phyloP scores from a whole-genome alignment of 2,888 invertebrate species.

The Disparrhopalites patrizii region DNA sequence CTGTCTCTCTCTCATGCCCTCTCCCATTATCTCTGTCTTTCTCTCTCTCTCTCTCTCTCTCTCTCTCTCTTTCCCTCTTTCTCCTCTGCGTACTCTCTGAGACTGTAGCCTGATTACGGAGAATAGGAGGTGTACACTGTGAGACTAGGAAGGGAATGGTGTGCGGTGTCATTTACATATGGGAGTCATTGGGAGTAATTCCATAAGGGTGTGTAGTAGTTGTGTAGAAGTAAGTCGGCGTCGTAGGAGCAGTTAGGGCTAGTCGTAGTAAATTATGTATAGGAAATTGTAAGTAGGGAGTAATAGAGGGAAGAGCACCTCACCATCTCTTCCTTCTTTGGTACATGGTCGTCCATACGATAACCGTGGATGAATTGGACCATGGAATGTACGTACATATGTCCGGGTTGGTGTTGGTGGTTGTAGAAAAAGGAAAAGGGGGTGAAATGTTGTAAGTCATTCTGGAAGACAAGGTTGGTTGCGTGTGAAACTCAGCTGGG shows the following conservation, averaged over 20 bases:
- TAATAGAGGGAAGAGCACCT: neutral
- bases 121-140: neutral
- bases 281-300: neutral
- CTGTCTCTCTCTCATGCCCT: neutral
- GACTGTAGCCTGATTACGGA: neutral
- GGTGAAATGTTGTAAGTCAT: constrained; percentile 10
- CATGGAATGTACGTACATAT: neutral
- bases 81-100: neutral
- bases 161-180: neutral
- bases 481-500: constrained; percentile 6
- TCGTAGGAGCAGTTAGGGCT: too few relatives aligned
- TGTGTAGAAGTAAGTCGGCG: too few relatives aligned
- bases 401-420: neutral
- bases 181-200: too few relatives aligned
- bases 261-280: constrained; percentile 4
- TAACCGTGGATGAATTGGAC: neutral
- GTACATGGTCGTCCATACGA: too few relatives aligned
- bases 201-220: too few relatives aligned
- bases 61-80: neutral
- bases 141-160: constrained; percentile 7
- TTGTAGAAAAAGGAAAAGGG: constrained; percentile 9
- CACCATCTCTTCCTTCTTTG: too few relatives aligned
- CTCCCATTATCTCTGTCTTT: neutral
- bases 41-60: neutral
- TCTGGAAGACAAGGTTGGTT: constrained; percentile 9